Conservation (phyloP, 2,888 invertebrate genomes). For the Amblyteles armatorius region DNA sequence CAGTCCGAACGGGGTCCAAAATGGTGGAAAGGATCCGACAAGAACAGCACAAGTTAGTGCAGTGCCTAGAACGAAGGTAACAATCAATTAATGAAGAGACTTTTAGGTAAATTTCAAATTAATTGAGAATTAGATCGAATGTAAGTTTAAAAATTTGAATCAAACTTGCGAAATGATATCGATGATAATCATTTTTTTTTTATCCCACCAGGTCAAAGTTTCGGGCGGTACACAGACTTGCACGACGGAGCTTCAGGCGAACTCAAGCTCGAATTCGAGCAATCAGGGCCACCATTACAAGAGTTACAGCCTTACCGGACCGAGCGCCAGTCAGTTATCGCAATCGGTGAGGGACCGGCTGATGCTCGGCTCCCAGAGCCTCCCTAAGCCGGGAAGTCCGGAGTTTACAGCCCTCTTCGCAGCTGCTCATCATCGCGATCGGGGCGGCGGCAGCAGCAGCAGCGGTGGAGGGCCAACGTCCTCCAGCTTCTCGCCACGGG, state of each 20-base stretch:
- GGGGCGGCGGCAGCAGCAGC: constrained; percentile 76
- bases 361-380: constrained; percentile 93
- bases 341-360: constrained; percentile 94
- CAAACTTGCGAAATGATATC: neutral
- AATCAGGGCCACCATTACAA: constrained; percentile 90
- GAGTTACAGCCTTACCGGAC: constrained; percentile 93
- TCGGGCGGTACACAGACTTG: constrained; percentile 96
- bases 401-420: constrained; percentile 88
- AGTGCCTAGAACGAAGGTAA: constrained; percentile 92
- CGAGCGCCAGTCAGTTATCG: constrained; percentile 94
- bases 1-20: constrained; percentile 84
- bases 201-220: constrained; percentile 88
- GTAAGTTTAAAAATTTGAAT: neutral
- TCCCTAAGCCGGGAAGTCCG: constrained; percentile 92
- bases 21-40: constrained; percentile 83
- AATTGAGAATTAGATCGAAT: neutral
- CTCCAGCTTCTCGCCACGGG: constrained; percentile 81
- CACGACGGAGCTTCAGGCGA: constrained; percentile 90
- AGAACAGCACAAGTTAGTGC: constrained; percentile 94
- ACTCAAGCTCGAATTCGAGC: constrained; percentile 72
- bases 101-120: neutral
- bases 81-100: neutral
- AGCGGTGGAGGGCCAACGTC: constrained; percentile 77
- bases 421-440: constrained; percentile 82
- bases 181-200: neutral